Percentiles rank a stretch among this genome's conserved stretches.
Evolutionary conservation across 2,113 vertebrate genomes (phyloP).

Genomic region (Sander lucioperca): DNA sequence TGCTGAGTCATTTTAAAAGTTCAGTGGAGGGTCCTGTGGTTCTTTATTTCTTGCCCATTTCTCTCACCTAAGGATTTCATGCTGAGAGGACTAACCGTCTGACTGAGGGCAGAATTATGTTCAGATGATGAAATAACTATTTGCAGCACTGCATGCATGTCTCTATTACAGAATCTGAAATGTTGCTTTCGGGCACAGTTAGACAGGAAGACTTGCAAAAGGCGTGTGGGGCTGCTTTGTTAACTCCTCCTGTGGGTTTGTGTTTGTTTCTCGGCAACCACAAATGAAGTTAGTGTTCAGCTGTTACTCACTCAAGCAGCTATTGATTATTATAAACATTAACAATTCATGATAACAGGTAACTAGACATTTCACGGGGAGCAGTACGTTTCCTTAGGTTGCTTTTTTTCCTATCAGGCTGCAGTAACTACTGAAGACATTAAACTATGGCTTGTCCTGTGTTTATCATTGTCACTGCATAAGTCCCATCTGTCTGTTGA

Average conservation of each 20-base stretch:
- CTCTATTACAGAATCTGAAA: not conserved
- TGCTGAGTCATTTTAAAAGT: slow-evolving; percentile 27
- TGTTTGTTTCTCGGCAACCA: slow-evolving; percentile 20
- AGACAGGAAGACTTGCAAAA: not conserved
- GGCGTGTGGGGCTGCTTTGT: not conserved
- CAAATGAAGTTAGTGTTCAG: not conserved
- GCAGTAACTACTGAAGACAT: not conserved
- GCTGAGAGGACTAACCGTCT: not conserved
- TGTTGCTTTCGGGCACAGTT: not conserved
- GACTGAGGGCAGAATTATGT: not conserved
- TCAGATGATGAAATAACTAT: not conserved
- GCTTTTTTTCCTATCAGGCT: slow-evolving; percentile 1
- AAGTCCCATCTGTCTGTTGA: slow-evolving; percentile 6
- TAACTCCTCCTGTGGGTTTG: slow-evolving; percentile 12
- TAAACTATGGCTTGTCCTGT: too few species aligned
- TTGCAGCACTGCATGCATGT: not conserved
- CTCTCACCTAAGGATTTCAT: not conserved
- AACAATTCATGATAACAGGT: slow-evolving; percentile 15
- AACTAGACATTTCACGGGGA: not conserved
- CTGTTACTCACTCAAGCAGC: slow-evolving; percentile 8
- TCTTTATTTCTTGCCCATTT: not conserved
- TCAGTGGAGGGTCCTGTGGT: not conserved
- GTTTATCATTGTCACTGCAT: not conserved
- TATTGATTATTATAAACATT: slow-evolving; percentile 21
- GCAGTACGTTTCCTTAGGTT: not conserved